These are phyloP conservation scores for Engraulis encrasicolus DNA, from an alignment of 2,113 vertebrate genomes.

Conservation along the genomic window DNA sequence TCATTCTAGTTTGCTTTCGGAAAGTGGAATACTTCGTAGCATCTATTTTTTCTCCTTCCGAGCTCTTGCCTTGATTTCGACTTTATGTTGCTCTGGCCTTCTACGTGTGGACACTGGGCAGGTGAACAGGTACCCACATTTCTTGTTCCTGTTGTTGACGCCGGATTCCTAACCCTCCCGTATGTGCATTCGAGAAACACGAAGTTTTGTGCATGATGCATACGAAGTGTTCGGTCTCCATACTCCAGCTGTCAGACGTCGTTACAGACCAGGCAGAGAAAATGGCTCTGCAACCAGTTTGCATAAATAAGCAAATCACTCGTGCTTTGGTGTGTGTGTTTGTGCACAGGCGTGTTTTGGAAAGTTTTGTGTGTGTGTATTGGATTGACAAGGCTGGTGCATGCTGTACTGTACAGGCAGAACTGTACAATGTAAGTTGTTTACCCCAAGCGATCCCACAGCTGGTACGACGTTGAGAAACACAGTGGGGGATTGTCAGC, in stretches of 20 bases:
- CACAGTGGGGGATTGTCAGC: not conserved
- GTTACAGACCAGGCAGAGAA: not conserved
- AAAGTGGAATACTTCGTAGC: not conserved
- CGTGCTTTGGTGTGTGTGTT: not conserved
- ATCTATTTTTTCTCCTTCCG: not conserved
- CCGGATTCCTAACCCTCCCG: too few species aligned
- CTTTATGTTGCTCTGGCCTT: too few species aligned
- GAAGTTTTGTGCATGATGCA: not conserved
- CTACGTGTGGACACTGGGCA: too few species aligned
- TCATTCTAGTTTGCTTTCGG: not conserved
- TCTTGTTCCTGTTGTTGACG: too few species aligned
- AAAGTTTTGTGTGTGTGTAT: not conserved
- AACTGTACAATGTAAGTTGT: not conserved
- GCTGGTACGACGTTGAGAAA: not conserved
- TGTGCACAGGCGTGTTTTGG: not conserved
- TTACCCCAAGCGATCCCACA: not conserved
- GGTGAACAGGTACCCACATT: too few species aligned
- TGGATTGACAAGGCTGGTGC: too few species aligned
- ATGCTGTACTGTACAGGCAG: too few species aligned
- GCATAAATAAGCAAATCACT: not conserved
- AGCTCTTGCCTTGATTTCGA: too few species aligned
- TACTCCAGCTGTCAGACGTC: not conserved
- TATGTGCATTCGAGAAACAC: not conserved
- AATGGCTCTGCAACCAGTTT: not conserved
- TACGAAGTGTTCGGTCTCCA: not conserved